Percentiles rank a stretch among this genome's conserved stretches.
Conservation (phyloP, 2,888 invertebrate species). For the Autographa pulchrina region DNA sequence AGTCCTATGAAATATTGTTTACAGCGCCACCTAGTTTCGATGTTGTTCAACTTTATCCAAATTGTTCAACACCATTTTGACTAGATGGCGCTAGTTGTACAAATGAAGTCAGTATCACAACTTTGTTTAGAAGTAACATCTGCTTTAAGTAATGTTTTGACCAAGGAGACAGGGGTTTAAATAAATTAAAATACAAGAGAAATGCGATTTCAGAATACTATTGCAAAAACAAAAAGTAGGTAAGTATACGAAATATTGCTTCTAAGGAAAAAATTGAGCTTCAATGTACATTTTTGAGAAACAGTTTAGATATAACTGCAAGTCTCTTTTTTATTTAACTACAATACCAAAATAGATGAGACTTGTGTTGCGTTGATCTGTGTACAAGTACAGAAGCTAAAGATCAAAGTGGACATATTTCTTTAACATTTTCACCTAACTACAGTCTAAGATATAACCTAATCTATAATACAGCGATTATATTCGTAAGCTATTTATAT, state of each 20-base stretch:
- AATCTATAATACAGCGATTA: slow-evolving; percentile 60
- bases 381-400: background rate
- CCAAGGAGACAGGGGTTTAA: slow-evolving; percentile 20
- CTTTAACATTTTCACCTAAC: slow-evolving; percentile 25
- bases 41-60: background rate
- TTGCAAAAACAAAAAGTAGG: slow-evolving; percentile 37
- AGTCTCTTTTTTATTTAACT: background rate
- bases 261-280: slow-evolving; percentile 57
- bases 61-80: background rate
- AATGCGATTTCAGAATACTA: slow-evolving; percentile 68
- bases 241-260: slow-evolving; percentile 68
- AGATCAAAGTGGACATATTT: slow-evolving; percentile 5
- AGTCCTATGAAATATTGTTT: background rate
- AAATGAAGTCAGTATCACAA: background rate
- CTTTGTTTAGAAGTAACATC: no score
- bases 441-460: slow-evolving; percentile 40
- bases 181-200: slow-evolving; percentile 39
- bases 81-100: slow-evolving; percentile 36
- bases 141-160: background rate
- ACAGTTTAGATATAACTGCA: background rate
- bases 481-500: slow-evolving; percentile 67
- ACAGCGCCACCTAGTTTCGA: background rate
- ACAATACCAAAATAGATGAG: slow-evolving; percentile 4
- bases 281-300: slow-evolving; percentile 22
- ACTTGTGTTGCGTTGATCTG: background rate